Evolutionary conservation across 2,888 invertebrate species (phyloP).

Genomic region (Cantharis nigra): DNA sequence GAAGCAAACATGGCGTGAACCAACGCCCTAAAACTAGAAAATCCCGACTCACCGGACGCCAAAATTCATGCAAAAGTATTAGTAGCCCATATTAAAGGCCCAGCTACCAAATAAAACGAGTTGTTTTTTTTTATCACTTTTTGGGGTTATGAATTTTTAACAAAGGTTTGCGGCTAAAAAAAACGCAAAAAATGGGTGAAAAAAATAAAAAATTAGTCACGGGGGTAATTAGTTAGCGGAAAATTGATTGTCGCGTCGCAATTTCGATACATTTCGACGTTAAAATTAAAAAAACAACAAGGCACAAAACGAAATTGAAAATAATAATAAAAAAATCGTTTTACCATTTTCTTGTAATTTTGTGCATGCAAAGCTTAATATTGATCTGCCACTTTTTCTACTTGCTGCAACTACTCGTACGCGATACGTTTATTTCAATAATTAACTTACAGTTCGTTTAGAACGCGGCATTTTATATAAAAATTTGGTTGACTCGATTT

Average conservation of each 20-base stretch:
- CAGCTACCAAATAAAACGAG: constrained; percentile 7
- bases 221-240: background rate
- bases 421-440: constrained; percentile 26
- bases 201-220: background rate
- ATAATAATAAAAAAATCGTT: constrained; percentile 49
- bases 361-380: constrained; percentile 42
- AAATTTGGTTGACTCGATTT: constrained; percentile 6
- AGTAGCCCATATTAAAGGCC: background rate
- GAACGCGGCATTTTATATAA: constrained; percentile 52
- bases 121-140: constrained; percentile 50
- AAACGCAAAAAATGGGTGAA: constrained; percentile 6
- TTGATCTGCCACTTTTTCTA: constrained; percentile 34
- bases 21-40: constrained; percentile 51
- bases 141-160: constrained; percentile 59
- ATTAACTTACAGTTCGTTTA: constrained; percentile 53
- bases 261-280: background rate
- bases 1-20: constrained; percentile 54
- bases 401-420: constrained; percentile 19
- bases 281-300: constrained; percentile 17
- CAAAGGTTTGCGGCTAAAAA: constrained; percentile 37
- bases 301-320: constrained; percentile 31
- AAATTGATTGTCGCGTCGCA: background rate
- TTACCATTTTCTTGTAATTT: constrained; percentile 50
- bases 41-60: background rate
- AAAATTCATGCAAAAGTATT: constrained; percentile 1